Evolutionary conservation across 1,140 invertebrate species (phyloP).

Genomic region (Lepidurus apus): DNA sequence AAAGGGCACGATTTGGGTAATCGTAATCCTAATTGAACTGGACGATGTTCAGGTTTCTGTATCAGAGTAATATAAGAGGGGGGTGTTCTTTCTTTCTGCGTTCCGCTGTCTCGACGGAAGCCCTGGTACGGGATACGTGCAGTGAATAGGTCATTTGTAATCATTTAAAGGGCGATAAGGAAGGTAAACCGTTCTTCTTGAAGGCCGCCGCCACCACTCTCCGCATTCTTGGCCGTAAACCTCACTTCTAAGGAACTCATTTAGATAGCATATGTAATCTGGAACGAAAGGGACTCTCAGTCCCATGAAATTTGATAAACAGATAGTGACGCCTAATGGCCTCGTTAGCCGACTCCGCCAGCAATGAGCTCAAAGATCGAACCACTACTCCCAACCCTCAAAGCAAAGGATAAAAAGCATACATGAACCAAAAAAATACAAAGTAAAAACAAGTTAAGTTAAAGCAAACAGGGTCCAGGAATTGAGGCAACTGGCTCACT

Average conservation of each 20-base stretch:
- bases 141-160: conserved; percentile 19
- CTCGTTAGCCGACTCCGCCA: not conserved
- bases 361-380: too few species aligned
- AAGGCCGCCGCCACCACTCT: not conserved
- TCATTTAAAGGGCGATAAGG: not conserved
- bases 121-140: not conserved
- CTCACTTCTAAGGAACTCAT: not conserved
- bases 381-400: not conserved
- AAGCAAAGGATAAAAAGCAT: not conserved
- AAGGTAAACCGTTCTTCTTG: not conserved
- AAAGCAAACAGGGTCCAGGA: too few species aligned
- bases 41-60: not conserved
- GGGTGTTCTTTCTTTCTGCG: not conserved
- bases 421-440: not conserved
- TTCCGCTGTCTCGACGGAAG: not conserved
- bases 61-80: not conserved
- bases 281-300: not conserved
- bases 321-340: not conserved
- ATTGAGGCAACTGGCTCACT: not conserved
- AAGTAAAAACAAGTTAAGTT: not conserved
- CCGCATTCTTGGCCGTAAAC: not conserved
- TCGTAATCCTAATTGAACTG: not conserved
- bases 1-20: not conserved
- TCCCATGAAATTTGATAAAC: not conserved
- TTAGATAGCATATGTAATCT: not conserved